Evolutionary conservation across 2,888 invertebrate species (phyloP), one percentile per base, ranked within the genome.

Genomic region (Notodonta dromedarius): DNA sequence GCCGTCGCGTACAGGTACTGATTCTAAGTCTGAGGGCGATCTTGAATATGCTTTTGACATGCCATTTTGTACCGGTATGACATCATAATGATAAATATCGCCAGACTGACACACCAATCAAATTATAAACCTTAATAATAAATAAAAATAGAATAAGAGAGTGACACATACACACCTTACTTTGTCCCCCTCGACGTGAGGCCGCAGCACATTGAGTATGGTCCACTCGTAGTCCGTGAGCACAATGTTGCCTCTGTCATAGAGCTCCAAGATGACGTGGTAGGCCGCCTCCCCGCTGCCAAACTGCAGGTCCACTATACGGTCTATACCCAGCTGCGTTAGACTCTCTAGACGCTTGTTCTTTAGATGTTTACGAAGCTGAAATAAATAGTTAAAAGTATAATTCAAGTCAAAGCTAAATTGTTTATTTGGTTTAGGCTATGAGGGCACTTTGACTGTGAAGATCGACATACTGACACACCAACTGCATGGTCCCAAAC

Each of bases 291-390:
- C 98, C 0, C 97, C 96, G 5, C 95, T 96, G 12, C 99, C 99
- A 91, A 99, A 99, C 88, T 99, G 98, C 57, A 99, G 90, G 88
- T 99, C 97, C 13, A 99, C 95, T 56, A 99, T 97, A 84, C 99
- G 95, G 89, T 99, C 99, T 6, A 96, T 95, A 2, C 99, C 99
- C 0, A 99, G 87, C 90, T 99, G 99, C 4, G 90, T 92, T 0
- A 99, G 91, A 56, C 94, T 95, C 89, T 99, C 99, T 3, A 99
- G 90, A 5, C 99, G 95, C 85, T 99, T 98, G 88, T 99, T 99
- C 83, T 97, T 98, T 52, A 99, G 93, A 89, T 99, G 99, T 90
- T 99, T 99, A 58, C 99, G 94, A 85, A 99, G 94, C 97, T 97
- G 85, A 16, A 94, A 92, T 24, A 24, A 24, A 24, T 24, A 24